Percentiles rank a stretch among this genome's conserved stretches.
phyloP scores from a whole-genome alignment of 2,888 invertebrate genomes.

The Melipona beecheii region DNA sequence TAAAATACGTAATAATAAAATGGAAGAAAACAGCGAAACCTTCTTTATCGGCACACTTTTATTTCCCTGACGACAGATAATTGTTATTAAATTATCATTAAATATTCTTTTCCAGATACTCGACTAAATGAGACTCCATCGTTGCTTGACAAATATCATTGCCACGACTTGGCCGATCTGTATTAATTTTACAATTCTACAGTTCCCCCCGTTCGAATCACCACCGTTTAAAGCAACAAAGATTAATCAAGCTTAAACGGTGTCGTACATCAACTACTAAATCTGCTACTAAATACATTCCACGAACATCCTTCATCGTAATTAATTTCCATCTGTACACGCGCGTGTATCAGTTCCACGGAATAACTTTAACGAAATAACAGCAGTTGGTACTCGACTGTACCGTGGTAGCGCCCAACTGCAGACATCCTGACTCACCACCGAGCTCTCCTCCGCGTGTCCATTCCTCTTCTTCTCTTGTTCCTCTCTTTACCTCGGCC shows the following conservation, averaged over 20 bases:
- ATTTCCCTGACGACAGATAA: no score
- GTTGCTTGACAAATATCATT: no score
- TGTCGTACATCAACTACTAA: not conserved
- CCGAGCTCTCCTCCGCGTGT: not conserved
- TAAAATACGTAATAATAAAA: no score
- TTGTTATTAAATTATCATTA: no score
- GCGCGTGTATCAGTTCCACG: not conserved
- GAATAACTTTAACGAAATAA: not conserved
- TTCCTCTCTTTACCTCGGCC: not conserved
- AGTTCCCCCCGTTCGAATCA: no score
- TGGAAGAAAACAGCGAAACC: no score
- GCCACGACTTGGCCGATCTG: no score
- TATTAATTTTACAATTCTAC: no score
- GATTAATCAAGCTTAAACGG: not conserved
- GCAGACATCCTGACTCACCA: not conserved
- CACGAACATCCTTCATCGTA: not conserved
- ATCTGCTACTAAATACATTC: not conserved
- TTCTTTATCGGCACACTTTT: no score
- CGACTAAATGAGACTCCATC: no score
- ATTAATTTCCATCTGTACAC: not conserved
- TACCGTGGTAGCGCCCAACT: not conserved
- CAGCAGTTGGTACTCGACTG: not conserved
- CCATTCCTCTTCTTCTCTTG: not conserved
- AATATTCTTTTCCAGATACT: no score
- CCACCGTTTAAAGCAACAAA: not conserved